phyloP scores from a whole-genome alignment of 2,797 vertebrate species.

The Centropyge bicolor region DNA sequence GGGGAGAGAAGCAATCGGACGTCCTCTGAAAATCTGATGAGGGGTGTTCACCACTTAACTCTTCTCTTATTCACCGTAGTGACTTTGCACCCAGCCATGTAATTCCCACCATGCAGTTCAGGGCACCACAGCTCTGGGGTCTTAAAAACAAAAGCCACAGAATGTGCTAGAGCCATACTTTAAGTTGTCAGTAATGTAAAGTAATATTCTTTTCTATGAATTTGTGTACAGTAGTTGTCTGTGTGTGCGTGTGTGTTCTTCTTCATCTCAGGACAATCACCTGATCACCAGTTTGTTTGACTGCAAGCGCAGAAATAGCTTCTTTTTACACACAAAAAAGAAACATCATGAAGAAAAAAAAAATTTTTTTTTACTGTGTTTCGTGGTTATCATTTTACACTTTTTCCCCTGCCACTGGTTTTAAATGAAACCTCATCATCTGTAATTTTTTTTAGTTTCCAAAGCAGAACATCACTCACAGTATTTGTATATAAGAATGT shows the following conservation, averaged over 20 bases:
- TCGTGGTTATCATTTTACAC: slow-evolving; percentile 63
- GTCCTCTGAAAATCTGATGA: slow-evolving; percentile 48
- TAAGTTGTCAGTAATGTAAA: slow-evolving; percentile 42
- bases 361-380: slow-evolving; percentile 68
- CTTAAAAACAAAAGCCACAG: slow-evolving; percentile 54
- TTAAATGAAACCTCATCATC: slow-evolving; percentile 16
- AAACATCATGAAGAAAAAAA: slow-evolving; percentile 29
- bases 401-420: slow-evolving; percentile 38
- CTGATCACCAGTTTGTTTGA: slow-evolving; percentile 41
- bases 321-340: slow-evolving; percentile 51
- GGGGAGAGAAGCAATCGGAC: slow-evolving; percentile 30
- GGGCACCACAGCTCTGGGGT: slow-evolving; percentile 48
- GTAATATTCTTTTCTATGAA: slow-evolving; percentile 55
- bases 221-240: slow-evolving; percentile 41
- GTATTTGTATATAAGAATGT: slow-evolving; percentile 48
- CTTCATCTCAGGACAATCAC: slow-evolving; percentile 75
- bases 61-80: slow-evolving; percentile 48
- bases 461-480: slow-evolving; percentile 42
- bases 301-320: slow-evolving; percentile 12
- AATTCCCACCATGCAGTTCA: slow-evolving; percentile 55
- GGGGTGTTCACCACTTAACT: slow-evolving; percentile 15
- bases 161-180: slow-evolving; percentile 65
- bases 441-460: slow-evolving; percentile 38
- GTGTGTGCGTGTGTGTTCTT: slow-evolving; percentile 3
- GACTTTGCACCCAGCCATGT: slow-evolving; percentile 63